Evolutionary conservation across 2,888 invertebrate species (phyloP), one percentile per base, ranked within the genome.

Genomic region (Ethmia dodecea): DNA sequence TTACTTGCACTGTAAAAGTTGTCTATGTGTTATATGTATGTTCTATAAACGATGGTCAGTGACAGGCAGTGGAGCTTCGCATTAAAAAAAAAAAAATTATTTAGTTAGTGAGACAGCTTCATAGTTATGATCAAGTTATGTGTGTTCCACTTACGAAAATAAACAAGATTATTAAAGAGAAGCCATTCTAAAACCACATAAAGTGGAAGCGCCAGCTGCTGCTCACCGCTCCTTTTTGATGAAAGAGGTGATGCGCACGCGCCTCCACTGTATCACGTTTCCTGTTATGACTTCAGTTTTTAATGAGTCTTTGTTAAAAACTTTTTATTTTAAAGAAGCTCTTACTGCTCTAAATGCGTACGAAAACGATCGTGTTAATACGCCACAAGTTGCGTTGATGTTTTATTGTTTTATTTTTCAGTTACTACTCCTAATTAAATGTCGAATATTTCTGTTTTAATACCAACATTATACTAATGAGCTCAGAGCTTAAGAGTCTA

Each of bases 201-300:
- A 84, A 83, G 66, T 68, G 76, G 47, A 60, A 63, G 65, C 69
- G 57, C 76, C 84, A 83, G 83, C 83, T 84, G 83, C 77, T 61
- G 63, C 55, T 61, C 51, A 70, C 80, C 77, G 72, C 77, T 70
- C 59, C 55, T 72, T 79, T 79, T 76, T 77, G 79, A 81, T 78
- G 78, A 79, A 81, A 80, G 79, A 71, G 68, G 65, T 70, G 59
- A 63, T 74, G 62, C 67, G 69, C 58, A 58, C 63, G 58, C 62
- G 59, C 62, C 64, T 55, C 71, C 74, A 69, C 73, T 66, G 68
- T 81, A 84, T 86, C 83, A 76, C 60, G 60, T 86, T 84, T 80
- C 84, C 81, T 81, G 83, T 86, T 86, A 84, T 86, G 77, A 80
- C 79, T 83, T 74, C 59, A 80, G 68, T 76, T 80, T 81, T 84